A percentile compares a stretch with the other conserved stretches of the same genome.
These are phyloP conservation scores for Hemiscyllium ocellatum DNA, from an alignment of 2,113 vertebrate genomes.

Conservation along the genomic window DNA sequence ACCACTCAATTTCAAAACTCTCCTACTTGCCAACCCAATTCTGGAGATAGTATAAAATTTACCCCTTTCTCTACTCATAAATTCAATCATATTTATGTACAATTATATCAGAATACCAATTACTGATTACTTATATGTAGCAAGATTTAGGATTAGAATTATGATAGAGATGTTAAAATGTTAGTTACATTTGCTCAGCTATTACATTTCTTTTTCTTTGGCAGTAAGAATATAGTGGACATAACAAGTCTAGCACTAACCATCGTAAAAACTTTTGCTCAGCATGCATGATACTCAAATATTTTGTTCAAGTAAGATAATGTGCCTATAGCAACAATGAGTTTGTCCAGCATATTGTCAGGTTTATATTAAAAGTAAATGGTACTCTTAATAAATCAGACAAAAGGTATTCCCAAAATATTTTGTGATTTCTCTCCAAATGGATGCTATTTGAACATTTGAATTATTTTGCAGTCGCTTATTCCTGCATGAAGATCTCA, in stretches of 20 bases:
- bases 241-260: neutral
- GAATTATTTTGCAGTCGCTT: conserved; percentile 7
- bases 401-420: neutral
- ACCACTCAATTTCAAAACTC: neutral
- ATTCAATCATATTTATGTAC: neutral
- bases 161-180: neutral
- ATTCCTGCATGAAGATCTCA: neutral
- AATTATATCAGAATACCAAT: neutral
- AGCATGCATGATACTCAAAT: neutral
- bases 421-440: neutral
- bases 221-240: neutral
- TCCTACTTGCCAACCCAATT: neutral
- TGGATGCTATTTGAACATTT: neutral
- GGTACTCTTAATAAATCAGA: neutral
- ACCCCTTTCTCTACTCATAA: neutral
- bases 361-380: neutral
- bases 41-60: neutral
- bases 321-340: neutral
- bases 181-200: neutral
- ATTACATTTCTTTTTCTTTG: neutral
- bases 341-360: neutral
- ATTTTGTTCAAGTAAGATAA: neutral
- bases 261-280: neutral
- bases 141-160: neutral
- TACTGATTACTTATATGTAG: neutral